These are phyloP conservation scores for Andricus grossulariae DNA, from an alignment of 1,140 invertebrate genomes.

Conservation along the genomic window DNA sequence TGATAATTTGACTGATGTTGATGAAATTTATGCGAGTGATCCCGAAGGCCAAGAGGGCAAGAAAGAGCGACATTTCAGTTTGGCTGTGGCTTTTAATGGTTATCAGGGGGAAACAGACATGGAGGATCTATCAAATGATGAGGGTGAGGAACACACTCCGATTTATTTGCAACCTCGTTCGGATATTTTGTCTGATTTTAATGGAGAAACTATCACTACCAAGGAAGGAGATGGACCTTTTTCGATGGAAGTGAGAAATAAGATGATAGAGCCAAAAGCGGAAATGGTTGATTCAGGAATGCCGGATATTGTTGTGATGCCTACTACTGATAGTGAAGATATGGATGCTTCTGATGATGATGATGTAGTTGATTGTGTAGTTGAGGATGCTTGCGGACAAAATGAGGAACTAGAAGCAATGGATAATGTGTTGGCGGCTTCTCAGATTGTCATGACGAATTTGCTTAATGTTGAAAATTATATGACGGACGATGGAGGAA, in stretches of 20 bases:
- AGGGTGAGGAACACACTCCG: conserved; percentile 50
- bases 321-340: conserved; percentile 69
- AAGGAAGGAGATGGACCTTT: conserved; percentile 74
- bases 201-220: conserved; percentile 69
- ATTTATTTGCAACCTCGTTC: conserved; percentile 57
- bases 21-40: conserved; percentile 70
- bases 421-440: conserved; percentile 61
- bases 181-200: conserved; percentile 66
- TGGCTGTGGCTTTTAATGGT: conserved; percentile 47
- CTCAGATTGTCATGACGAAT: conserved; percentile 70
- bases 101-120: conserved; percentile 67
- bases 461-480: conserved; percentile 51
- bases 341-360: conserved; percentile 70
- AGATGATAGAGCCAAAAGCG: conserved; percentile 54
- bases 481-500: conserved; percentile 47
- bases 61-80: conserved; percentile 33
- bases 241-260: conserved; percentile 69
- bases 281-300: not conserved
- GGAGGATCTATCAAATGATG: conserved; percentile 69
- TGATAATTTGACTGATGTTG: conserved; percentile 69
- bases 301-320: conserved; percentile 58
- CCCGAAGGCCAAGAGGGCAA: conserved; percentile 48
- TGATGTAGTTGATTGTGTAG: conserved; percentile 48
- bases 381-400: conserved; percentile 53
- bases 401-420: conserved; percentile 50